A percentile compares a stretch with the other conserved stretches of the same genome.
These are phyloP conservation scores for Harpagifer antarcticus DNA, from an alignment of 2,797 vertebrate species.

Conservation along the genomic window DNA sequence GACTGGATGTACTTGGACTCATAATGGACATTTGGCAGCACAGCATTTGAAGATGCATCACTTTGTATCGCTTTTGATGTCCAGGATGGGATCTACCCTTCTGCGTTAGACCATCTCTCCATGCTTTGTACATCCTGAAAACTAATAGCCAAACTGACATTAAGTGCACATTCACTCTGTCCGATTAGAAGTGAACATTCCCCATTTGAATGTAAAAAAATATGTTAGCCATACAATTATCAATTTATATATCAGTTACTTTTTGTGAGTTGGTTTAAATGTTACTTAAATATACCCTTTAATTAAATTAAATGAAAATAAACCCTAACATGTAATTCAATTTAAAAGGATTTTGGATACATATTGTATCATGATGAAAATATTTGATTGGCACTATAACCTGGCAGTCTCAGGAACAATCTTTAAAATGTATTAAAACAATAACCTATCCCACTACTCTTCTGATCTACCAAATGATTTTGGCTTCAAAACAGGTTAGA, in stretches of 20 bases:
- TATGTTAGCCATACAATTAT: neutral
- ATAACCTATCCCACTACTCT: neutral
- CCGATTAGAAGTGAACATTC: neutral
- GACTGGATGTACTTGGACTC: constrained; percentile 5
- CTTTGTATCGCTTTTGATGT: neutral
- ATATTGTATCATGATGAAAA: too few relatives aligned
- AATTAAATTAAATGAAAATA: too few relatives aligned
- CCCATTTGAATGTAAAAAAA: neutral
- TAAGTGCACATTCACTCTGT: neutral
- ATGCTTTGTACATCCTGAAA: neutral
- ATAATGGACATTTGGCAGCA: constrained; percentile 5
- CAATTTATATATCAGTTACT: too few relatives aligned
- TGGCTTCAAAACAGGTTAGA: neutral
- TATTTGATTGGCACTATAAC: too few relatives aligned
- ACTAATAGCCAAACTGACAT: neutral
- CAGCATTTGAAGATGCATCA: neutral
- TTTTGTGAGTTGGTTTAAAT: too few relatives aligned
- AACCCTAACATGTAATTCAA: too few relatives aligned
- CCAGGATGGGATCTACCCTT: neutral
- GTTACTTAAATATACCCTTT: too few relatives aligned
- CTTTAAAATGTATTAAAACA: too few relatives aligned
- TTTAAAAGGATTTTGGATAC: too few relatives aligned
- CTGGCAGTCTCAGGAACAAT: too few relatives aligned
- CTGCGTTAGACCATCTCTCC: neutral
- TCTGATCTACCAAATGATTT: neutral